Base-by-base conservation (phyloP, 2,797 vertebrate species). In the Liasis olivaceus region DNA sequence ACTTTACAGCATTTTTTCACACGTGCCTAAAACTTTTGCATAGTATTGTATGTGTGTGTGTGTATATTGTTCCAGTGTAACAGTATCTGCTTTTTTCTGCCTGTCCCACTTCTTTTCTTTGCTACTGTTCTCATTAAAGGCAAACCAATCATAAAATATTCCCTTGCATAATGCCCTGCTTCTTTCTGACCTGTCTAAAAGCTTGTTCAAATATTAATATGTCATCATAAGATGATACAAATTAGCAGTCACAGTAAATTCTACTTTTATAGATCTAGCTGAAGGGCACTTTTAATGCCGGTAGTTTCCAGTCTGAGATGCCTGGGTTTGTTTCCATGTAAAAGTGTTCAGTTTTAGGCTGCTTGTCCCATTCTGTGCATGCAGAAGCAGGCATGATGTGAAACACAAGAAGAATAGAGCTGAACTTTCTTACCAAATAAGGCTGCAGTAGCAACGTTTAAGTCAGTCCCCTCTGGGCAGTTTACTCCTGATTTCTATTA, bases 391-490 rank as follows among this genome's bases (percentile, higher is more conserved):
- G 94, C 95, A 95, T 96, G 86, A 64, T 95, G 17, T 24, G 72
- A 81, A 47, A 81, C 93, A 77, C 94, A 54, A 22, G 92, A 91
- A 95, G 92, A 94, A 95, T 9, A 26, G 93, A 42, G 86, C 90
- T 89, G 89, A 95, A 77, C 92, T 95, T 96, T 87, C 92, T 88
- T 72, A 91, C 95, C 94, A 96, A 96, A 94, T 96, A 96, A 95
- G 93, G 95, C 54, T 77, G 69, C 84, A 42, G 88, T 81, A 95
- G 90, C 93, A 94, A 90, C 51, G 91, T 8, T 66, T 87, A 95
- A 94, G 87, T 95, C 93, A 90, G 0, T 92, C 92, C 95, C 94
- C 58, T 87, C 63, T 94, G 93, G 92, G 90, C 93, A 89, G 63
- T 93, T 66, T 64, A 92, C 0, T 81, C 28, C 60, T 91, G 85